A percentile compares a stretch with the other conserved stretches of the same genome.
phyloP scores from a whole-genome alignment of 1,140 invertebrate species.

The Temnothorax curvispinosus region DNA sequence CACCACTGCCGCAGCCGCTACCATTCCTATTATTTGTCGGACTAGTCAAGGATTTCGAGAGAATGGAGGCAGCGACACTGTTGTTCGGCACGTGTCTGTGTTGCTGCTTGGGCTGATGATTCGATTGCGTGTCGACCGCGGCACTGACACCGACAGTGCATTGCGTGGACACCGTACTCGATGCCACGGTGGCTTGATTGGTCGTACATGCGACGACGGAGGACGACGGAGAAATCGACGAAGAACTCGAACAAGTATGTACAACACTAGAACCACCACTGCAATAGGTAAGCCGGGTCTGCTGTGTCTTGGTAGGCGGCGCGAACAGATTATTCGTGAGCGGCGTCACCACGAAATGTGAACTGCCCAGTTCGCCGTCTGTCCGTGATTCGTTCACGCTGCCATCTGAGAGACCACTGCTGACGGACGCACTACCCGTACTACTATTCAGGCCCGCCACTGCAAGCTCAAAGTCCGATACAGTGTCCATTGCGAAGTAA shows the following conservation, averaged over 20 bases:
- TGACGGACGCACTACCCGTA: slow-evolving; percentile 64
- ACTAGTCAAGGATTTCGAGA: slow-evolving; percentile 84
- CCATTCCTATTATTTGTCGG: slow-evolving; percentile 81
- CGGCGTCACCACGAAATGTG: slow-evolving; percentile 79
- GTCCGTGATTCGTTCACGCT: slow-evolving; percentile 75
- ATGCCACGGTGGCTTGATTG: slow-evolving; percentile 54
- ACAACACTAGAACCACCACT: slow-evolving; percentile 80
- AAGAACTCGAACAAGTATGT: slow-evolving; percentile 75
- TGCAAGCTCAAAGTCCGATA: slow-evolving; percentile 81
- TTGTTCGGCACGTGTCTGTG: slow-evolving; percentile 82
- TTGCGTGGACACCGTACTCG: slow-evolving; percentile 71
- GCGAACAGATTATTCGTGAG: slow-evolving; percentile 75
- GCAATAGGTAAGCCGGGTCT: slow-evolving; percentile 78
- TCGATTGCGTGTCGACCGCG: slow-evolving; percentile 69
- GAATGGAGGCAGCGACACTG: slow-evolving; percentile 79
- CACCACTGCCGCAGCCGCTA: slow-evolving; percentile 58
- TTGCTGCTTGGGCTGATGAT: slow-evolving; percentile 73
- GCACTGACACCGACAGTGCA: slow-evolving; percentile 61
- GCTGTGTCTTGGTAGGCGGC: slow-evolving; percentile 69
- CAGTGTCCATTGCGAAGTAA: slow-evolving; percentile 80
- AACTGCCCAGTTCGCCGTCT: slow-evolving; percentile 81
- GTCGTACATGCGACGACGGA: slow-evolving; percentile 61
- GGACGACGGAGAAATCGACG: slow-evolving; percentile 53
- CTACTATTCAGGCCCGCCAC: slow-evolving; percentile 34
- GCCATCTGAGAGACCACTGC: slow-evolving; percentile 70